Conservation (phyloP, 53 echinoderm and acorn worm genomes). For the Apostichopus leukothele region DNA sequence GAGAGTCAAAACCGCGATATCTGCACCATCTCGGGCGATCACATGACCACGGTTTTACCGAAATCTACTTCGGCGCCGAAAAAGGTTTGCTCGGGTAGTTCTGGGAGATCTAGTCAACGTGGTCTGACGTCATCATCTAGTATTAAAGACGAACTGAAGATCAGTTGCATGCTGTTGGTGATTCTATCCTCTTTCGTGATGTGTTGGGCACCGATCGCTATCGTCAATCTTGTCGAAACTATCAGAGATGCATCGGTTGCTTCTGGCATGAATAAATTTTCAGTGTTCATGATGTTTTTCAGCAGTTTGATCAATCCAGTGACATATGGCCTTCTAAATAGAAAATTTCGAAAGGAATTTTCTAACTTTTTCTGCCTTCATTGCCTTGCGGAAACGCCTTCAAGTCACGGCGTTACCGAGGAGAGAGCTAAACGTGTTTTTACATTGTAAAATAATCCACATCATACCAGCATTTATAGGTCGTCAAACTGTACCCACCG, state of each 20-base stretch:
- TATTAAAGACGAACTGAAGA: constrained; percentile 72
- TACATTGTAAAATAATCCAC: not conserved
- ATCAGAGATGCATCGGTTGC: constrained; percentile 52
- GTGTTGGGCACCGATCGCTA: constrained; percentile 88
- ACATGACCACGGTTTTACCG: not conserved
- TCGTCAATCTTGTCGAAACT: constrained; percentile 81
- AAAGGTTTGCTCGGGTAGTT: not conserved
- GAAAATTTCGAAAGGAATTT: constrained; percentile 74
- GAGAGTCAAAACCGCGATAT: not conserved
- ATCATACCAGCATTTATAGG: too few species aligned
- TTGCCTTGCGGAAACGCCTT: constrained; percentile 19
- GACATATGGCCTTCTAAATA: constrained; percentile 86
- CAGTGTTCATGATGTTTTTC: constrained; percentile 91
- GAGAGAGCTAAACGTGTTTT: constrained; percentile 1
- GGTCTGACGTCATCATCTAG: constrained; percentile 14
- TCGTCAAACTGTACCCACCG: not conserved
- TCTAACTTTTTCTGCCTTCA: constrained; percentile 58
- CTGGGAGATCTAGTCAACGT: not conserved
- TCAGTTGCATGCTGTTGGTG: constrained; percentile 77
- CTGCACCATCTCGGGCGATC: not conserved
- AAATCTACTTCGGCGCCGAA: not conserved
- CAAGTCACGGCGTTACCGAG: not conserved
- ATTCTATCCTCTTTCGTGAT: constrained; percentile 80
- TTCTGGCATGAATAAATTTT: constrained; percentile 61
- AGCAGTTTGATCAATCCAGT: constrained; percentile 85